Base-by-base conservation (phyloP, 1,140 invertebrate species). In the Philotrypesis tridentata region DNA sequence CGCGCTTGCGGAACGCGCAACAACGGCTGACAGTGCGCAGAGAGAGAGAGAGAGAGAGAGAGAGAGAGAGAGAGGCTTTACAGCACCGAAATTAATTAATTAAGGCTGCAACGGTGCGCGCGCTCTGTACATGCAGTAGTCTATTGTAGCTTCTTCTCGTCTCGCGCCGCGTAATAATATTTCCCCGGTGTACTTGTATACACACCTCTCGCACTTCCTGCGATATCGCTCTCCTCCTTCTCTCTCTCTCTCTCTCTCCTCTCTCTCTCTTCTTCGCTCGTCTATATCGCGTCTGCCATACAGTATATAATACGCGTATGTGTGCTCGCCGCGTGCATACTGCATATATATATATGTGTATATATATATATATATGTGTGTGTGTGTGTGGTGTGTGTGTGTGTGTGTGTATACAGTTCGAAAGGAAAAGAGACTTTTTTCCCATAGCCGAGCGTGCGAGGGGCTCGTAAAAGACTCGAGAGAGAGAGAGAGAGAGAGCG, bases 31-130 rank as follows among this genome's bases (percentile, higher is more conserved):
- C n/a, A n/a, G n/a, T n/a, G n/a, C n/a, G n/a, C n/a, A n/a, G n/a
- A n/a, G n/a, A n/a, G n/a, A n/a, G n/a, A n/a, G n/a, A n/a, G n/a
- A n/a, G n/a, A n/a, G n/a, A n/a, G n/a, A n/a, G n/a, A n/a, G n/a
- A n/a, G n/a, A n/a, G n/a, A n/a, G n/a, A n/a, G n/a, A n/a, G n/a
- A n/a, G n/a, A n/a, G n/a, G n/a, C 55, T 76, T 76, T 76, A 76
- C 31, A 17, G 31, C 73, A 63, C 60, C 31, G 60, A 63, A 76
- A 76, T 65, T 76, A 76, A 76, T 76, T 76, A 76, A 76, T 76
- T 76, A 63, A 76, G 74, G 60, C 29, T 33, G 40, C 17, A 48
- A 48, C 71, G 40, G 37, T 31, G 14, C 27, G 33, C 70, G 9
- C 27, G 5, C 33, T 5, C 33, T 37, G 9, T 37, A 37, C 21